Evolutionary conservation across 2,113 vertebrate genomes (phyloP).

Genomic region (Gambusia affinis): DNA sequence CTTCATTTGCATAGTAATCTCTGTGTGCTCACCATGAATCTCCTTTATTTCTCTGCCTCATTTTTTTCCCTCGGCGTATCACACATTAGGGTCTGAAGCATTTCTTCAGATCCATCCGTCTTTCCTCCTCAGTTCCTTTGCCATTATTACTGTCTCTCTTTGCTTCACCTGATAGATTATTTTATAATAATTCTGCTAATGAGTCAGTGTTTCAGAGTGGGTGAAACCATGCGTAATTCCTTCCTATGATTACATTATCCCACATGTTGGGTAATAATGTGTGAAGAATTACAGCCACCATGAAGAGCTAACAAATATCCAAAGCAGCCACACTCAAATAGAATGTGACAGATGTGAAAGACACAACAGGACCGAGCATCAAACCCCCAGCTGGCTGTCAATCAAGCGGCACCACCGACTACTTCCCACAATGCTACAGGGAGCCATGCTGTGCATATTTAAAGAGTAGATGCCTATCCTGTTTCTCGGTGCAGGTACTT

Average conservation of each 20-base stretch:
- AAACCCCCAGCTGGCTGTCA: slow-evolving; percentile 65
- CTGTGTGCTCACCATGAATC: slow-evolving; percentile 17
- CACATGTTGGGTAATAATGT: slow-evolving; percentile 47
- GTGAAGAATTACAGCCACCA: slow-evolving; percentile 53
- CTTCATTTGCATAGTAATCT: slow-evolving; percentile 68
- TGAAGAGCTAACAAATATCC: slow-evolving; percentile 54
- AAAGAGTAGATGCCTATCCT: slow-evolving; percentile 31
- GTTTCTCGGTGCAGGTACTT: slow-evolving; percentile 48
- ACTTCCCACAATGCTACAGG: slow-evolving; percentile 58
- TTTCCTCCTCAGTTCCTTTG: slow-evolving; percentile 1
- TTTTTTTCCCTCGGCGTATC: slow-evolving; percentile 22
- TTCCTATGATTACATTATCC: slow-evolving; percentile 48
- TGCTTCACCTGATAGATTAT: slow-evolving; percentile 49
- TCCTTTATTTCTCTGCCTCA: slow-evolving; percentile 23
- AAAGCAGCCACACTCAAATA: slow-evolving; percentile 45
- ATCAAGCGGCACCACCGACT: slow-evolving; percentile 44
- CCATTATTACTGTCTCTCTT: slow-evolving; percentile 6
- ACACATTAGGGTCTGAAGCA: slow-evolving; percentile 33
- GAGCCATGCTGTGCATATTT: slow-evolving; percentile 60
- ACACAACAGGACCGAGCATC: slow-evolving; percentile 56
- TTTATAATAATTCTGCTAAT: slow-evolving; percentile 51
- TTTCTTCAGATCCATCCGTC: slow-evolving; percentile 44
- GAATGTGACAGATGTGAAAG: slow-evolving; percentile 69
- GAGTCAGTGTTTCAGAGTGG: slow-evolving; percentile 39
- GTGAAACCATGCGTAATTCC: slow-evolving; percentile 33